These are phyloP conservation scores for Neoniphon sammara DNA, from an alignment of 2,797 vertebrate genomes.

Conservation along the genomic window DNA sequence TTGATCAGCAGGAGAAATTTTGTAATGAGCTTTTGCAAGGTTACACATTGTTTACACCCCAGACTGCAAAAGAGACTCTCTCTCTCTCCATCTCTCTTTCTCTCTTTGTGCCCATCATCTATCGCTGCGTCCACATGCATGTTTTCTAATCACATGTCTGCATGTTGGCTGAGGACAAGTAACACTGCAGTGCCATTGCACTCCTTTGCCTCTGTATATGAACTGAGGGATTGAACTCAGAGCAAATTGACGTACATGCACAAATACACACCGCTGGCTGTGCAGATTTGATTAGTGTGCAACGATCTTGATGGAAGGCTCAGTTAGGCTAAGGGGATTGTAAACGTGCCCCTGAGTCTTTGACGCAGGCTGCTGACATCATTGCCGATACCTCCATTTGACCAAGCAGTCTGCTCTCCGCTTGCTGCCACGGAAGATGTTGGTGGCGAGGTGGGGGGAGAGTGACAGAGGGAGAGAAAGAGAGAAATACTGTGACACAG, in stretches of 20 bases:
- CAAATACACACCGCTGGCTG: constrained; percentile 41
- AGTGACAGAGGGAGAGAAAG: constrained; percentile 14
- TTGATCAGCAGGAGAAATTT: constrained; percentile 35
- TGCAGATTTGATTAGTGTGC: constrained; percentile 66
- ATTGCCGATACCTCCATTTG: constrained; percentile 71
- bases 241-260: constrained; percentile 49
- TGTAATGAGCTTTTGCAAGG: constrained; percentile 39
- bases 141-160: background rate
- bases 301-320: constrained; percentile 65
- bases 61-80: background rate
- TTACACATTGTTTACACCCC: constrained; percentile 15
- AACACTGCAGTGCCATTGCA: constrained; percentile 10
- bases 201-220: constrained; percentile 11
- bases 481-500: constrained; percentile 7
- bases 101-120: no score
- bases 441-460: background rate
- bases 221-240: constrained; percentile 31
- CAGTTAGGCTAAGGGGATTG: constrained; percentile 69
- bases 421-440: constrained; percentile 32
- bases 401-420: constrained; percentile 58
- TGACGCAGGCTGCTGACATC: constrained; percentile 85
- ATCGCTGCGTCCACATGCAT: background rate
- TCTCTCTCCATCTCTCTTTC: background rate
- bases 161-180: constrained; percentile 1
- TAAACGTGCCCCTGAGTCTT: constrained; percentile 71